phyloP scores from a whole-genome alignment of 2,113 vertebrate genomes.

The Sakesphorus luctuosus region DNA sequence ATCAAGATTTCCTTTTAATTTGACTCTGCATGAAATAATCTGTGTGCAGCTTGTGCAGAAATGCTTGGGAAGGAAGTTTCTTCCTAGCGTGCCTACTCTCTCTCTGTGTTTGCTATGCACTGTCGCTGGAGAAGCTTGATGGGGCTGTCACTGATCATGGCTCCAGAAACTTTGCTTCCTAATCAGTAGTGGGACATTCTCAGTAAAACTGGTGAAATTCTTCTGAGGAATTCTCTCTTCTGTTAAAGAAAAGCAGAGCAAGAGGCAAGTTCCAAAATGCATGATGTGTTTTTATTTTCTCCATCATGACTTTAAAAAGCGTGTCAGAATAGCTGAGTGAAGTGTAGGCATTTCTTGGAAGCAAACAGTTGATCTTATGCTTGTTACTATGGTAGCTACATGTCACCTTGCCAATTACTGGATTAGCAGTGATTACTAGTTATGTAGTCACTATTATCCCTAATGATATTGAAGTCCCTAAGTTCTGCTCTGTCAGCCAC shows the following conservation, averaged over 20 bases:
- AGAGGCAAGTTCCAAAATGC: not conserved
- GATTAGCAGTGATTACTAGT: not conserved
- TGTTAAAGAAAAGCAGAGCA: not conserved
- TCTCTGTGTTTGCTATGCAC: not conserved
- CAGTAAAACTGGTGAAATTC: not conserved
- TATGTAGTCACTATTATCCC: not conserved
- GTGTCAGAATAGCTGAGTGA: not conserved
- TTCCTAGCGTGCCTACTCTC: not conserved
- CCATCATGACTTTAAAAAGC: not conserved
- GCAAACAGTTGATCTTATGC: not conserved
- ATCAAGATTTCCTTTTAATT: not conserved
- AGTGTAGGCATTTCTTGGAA: not conserved
- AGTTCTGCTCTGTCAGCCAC: not conserved
- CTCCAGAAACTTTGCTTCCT: not conserved
- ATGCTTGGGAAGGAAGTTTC: not conserved
- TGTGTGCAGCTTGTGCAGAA: not conserved
- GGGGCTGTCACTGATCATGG: not conserved
- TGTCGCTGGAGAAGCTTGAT: not conserved
- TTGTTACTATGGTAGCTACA: conserved; percentile 21
- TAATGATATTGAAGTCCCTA: not conserved
- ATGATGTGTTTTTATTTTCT: not conserved
- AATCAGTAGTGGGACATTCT: not conserved
- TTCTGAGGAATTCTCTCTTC: not conserved
- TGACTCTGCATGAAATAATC: not conserved
- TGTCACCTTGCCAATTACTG: not conserved